A percentile compares a stretch with the other conserved stretches of the same genome.
Evolutionary conservation across 2,888 invertebrate species (phyloP).

Genomic region (Agriopis marginaria): DNA sequence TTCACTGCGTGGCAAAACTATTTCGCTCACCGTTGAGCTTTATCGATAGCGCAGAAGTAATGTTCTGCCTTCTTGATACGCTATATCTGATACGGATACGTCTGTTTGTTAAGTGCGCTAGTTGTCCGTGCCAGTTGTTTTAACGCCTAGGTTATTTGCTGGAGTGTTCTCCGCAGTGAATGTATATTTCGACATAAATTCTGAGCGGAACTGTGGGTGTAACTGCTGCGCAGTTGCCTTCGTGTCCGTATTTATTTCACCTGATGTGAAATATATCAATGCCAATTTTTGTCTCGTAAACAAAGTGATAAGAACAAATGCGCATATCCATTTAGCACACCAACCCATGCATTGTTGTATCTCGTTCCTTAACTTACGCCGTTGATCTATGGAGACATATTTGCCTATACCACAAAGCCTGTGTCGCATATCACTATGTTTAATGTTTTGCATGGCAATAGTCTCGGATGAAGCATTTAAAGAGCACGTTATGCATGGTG

Average conservation of each 20-base stretch:
- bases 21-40: conserved; percentile 85
- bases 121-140: conserved; percentile 82
- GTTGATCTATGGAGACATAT: conserved; percentile 12
- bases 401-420: background rate
- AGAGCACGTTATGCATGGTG: conserved; percentile 38
- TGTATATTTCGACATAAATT: conserved; percentile 84
- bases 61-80: conserved; percentile 82
- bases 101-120: conserved; percentile 85
- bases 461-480: conserved; percentile 7
- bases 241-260: conserved; percentile 77
- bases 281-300: conserved; percentile 63
- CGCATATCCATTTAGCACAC: conserved; percentile 30
- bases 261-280: conserved; percentile 72
- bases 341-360: conserved; percentile 10
- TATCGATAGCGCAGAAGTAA: conserved; percentile 85
- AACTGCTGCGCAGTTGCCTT: conserved; percentile 76
- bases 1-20: conserved; percentile 80
- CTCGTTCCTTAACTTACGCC: conserved; percentile 13
- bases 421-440: too few relatives aligned
- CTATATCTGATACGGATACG: conserved; percentile 85
- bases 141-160: conserved; percentile 85
- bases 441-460: conserved; percentile 18
- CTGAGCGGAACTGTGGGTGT: conserved; percentile 83
- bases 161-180: conserved; percentile 79
- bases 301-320: conserved; percentile 52